A percentile compares a stretch with the other conserved stretches of the same genome.
Conservation (phyloP, 2,888 invertebrate genomes). For the Drosophila cyrtoloma region DNA sequence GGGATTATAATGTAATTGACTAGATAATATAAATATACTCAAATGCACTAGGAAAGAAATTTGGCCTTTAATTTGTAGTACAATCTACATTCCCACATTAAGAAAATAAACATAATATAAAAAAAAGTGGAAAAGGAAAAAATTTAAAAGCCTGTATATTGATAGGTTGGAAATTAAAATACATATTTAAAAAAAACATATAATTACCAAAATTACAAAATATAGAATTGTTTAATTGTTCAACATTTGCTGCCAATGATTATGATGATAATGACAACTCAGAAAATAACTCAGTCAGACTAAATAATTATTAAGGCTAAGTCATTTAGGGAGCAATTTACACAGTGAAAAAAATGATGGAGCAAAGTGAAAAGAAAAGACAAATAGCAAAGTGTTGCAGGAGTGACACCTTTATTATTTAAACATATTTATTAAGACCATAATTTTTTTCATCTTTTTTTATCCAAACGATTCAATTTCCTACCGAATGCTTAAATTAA, state of each 20-base stretch:
- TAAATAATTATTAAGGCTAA: not conserved
- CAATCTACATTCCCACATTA: not conserved
- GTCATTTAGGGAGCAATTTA: not conserved
- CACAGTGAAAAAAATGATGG: not conserved
- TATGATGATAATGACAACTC: not conserved
- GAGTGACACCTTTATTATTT: not conserved
- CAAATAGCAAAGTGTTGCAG: not conserved
- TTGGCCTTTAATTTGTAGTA: not conserved
- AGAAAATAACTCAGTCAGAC: not conserved
- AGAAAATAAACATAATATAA: not conserved
- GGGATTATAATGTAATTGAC: not conserved
- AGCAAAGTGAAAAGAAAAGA: not conserved
- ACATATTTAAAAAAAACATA: not conserved
- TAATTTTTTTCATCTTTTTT: not conserved
- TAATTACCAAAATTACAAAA: not conserved
- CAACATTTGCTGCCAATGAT: not conserved
- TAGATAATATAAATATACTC: not conserved
- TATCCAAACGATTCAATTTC: fast-evolving
- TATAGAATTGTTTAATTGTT: not conserved
- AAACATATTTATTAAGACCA: not conserved
- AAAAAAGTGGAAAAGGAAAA: not conserved
- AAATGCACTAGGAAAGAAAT: not conserved
- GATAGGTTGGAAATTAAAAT: not conserved
- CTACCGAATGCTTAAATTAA: not conserved
- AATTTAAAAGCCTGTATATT: not conserved